These are phyloP conservation scores for Blastobasis lacticolella DNA, from an alignment of 2,888 invertebrate genomes.

Conservation along the genomic window DNA sequence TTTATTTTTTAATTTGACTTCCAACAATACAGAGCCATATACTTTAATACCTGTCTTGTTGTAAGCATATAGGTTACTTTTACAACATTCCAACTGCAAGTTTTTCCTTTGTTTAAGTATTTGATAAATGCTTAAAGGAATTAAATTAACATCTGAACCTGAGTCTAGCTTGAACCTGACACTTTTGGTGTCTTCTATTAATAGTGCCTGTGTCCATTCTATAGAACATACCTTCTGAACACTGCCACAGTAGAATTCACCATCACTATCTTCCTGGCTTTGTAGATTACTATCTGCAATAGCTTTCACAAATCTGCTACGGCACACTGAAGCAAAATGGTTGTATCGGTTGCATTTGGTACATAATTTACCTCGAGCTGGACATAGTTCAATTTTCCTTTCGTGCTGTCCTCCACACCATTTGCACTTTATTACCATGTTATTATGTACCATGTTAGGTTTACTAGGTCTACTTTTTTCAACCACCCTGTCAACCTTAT, in stretches of 20 bases:
- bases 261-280: not conserved
- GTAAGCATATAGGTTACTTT: too few species aligned
- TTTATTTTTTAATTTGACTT: too few species aligned
- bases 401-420: not conserved
- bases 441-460: not conserved
- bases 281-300: not conserved
- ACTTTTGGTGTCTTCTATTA: not conserved
- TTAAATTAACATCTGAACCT: not conserved
- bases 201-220: not conserved
- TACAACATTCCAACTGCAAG: too few species aligned
- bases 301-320: not conserved
- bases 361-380: not conserved
- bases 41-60: too few species aligned
- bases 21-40: too few species aligned
- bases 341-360: not conserved
- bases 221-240: too few species aligned
- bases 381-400: not conserved
- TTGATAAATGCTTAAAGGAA: not conserved
- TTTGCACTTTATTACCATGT: not conserved
- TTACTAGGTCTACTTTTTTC: too few species aligned
- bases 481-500: not conserved
- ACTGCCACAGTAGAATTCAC: not conserved
- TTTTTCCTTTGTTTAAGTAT: not conserved
- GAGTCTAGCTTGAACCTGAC: not conserved
- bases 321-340: not conserved